Evolutionary conservation across 2,113 vertebrate species (phyloP).

Genomic region (Aptenodytes forsteri): DNA sequence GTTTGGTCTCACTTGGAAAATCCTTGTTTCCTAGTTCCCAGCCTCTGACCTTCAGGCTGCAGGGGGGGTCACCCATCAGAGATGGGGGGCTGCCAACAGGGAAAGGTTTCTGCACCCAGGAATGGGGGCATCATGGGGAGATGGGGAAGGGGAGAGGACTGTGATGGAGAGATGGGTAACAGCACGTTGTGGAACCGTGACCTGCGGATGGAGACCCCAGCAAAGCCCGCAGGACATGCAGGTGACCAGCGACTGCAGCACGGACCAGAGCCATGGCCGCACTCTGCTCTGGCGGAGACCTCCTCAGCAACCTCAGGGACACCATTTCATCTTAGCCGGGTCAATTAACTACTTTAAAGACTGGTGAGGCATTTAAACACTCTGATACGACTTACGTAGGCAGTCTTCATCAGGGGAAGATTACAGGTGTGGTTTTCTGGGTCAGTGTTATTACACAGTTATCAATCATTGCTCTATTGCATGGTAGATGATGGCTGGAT

Average conservation of each 20-base stretch:
- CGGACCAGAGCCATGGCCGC: accelerated
- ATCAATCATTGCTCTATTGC: not conserved
- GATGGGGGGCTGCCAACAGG: accelerated
- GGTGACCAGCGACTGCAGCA: accelerated
- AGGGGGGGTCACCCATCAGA: not conserved
- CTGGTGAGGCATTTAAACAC: not conserved
- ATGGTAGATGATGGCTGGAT: not conserved
- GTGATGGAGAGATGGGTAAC: not conserved
- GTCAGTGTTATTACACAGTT: not conserved
- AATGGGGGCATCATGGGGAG: not conserved
- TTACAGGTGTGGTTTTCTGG: slow-evolving; percentile 52
- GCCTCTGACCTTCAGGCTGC: not conserved
- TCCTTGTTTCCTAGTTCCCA: not conserved
- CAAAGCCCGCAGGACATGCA: not conserved
- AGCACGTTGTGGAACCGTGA: accelerated
- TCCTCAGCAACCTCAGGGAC: not conserved
- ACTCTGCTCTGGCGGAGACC: not conserved
- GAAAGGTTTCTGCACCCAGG: not conserved
- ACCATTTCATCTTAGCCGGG: not conserved
- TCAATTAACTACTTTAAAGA: not conserved
- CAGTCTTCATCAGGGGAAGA: not conserved
- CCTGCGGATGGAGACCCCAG: accelerated
- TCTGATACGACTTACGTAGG: not conserved
- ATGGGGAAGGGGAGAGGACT: not conserved
- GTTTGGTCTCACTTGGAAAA: not conserved